Conservation (phyloP, 2,113 vertebrate species). For the Urocynchramus pylzowi region DNA sequence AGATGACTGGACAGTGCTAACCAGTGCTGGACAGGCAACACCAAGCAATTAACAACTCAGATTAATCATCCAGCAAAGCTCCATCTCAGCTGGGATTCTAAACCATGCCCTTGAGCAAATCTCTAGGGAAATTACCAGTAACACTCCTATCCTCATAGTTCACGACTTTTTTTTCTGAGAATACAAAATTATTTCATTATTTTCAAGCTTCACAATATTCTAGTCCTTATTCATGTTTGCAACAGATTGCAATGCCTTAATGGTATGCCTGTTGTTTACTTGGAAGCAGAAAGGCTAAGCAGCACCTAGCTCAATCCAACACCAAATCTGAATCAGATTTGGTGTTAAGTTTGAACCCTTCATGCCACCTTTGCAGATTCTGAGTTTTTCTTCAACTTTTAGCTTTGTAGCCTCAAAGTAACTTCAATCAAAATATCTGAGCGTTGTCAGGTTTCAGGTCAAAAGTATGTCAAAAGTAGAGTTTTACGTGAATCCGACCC, state of each 20-base stretch:
- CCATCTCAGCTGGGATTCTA: neutral
- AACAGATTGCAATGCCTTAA: neutral
- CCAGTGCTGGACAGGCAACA: too few relatives aligned
- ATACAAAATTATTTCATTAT: conserved; percentile 27
- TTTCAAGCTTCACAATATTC: conserved; percentile 34
- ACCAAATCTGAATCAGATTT: neutral
- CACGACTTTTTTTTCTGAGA: conserved; percentile 4
- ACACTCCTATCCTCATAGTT: neutral
- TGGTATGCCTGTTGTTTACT: neutral
- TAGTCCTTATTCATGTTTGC: neutral
- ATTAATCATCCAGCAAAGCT: neutral
- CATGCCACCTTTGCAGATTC: neutral
- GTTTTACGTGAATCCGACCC: neutral
- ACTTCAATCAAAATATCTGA: conserved; percentile 1
- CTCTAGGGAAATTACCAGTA: neutral
- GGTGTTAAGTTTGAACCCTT: neutral
- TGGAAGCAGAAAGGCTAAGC: neutral
- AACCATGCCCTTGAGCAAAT: neutral
- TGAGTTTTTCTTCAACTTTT: conserved; percentile 4
- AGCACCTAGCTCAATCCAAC: neutral
- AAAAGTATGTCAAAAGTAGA: conserved; percentile 4
- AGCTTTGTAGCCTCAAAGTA: neutral
- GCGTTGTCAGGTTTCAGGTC: conserved; percentile 26
- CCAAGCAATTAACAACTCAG: neutral
- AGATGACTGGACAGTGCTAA: neutral